These are phyloP conservation scores for Pseudomyrmex flavicornis DNA, from an alignment of 1,140 invertebrate genomes.

Conservation along the genomic window DNA sequence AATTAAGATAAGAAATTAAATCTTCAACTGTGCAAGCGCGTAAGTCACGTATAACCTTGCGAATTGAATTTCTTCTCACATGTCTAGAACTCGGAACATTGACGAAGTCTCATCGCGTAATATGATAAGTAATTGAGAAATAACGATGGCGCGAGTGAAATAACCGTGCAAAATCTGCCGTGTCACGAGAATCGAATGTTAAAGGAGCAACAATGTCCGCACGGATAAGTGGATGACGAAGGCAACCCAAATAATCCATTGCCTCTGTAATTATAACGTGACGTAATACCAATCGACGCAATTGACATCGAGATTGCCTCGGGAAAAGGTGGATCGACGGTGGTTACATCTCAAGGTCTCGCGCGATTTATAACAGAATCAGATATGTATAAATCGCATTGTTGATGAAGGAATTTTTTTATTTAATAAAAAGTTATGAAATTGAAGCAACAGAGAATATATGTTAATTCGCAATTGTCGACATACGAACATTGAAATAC, in stretches of 20 bases:
- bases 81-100: constrained; percentile 39
- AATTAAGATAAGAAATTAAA: constrained; percentile 31
- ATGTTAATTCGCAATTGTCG: constrained; percentile 14
- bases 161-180: neutral
- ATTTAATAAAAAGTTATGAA: constrained; percentile 5
- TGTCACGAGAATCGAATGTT: constrained; percentile 21
- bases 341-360: constrained; percentile 44
- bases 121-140: neutral
- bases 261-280: constrained; percentile 42
- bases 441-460: neutral
- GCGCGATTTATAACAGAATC: neutral
- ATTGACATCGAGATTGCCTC: constrained; percentile 13
- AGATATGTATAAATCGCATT: too few species aligned
- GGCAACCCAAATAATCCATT: constrained; percentile 26
- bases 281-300: constrained; percentile 35
- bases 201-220: neutral
- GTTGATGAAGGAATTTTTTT: too few species aligned
- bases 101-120: neutral
- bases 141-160: constrained; percentile 1
- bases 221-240: constrained; percentile 28
- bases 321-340: constrained; percentile 5
- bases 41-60: constrained; percentile 46
- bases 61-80: constrained; percentile 56
- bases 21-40: neutral
- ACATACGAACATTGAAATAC: constrained; percentile 11